Evolutionary conservation across 2,797 vertebrate species (phyloP), one percentile per base, ranked within the genome.

Genomic region (Botia kubotai): DNA sequence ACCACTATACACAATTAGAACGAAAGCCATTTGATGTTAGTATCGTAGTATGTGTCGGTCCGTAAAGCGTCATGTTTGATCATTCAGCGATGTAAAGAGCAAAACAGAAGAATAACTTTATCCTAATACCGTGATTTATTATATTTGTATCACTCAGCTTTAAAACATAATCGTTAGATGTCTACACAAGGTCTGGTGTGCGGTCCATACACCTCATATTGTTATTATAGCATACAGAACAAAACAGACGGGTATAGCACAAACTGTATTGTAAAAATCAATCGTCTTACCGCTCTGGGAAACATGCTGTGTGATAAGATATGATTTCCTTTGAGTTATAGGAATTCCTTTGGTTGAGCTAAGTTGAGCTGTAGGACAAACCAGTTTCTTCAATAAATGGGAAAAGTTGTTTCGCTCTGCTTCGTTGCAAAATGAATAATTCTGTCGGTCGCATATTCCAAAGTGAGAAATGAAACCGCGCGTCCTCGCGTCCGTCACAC

Each of bases 231-330:
- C 19, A 46, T 39, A 23, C 6, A 48, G 50, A 14, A 52, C 48
- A 16, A 52, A 52, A 52, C 48, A 52, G 48, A 29, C 60, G 23
- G 4, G 2, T 23, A 10, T 13, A 60, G 29, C 36, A 48, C 16
- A 70, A 60, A 14, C 29, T 8, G n/a, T 55, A 11, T 14, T 19
- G 43, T 50, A 33, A 57, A 69, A 39, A 12, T 39, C 23, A 23
- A 46, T 17, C 16, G 4, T 46, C 79, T 52, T 74, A 80, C 79
- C 79, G 11, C 33, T 68, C 36, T 29, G 48, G 19, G 57, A 23
- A 53, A 72, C 69, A 46, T 80, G 43, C 17, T 80, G 21, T 39
- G 19, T 13, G 10, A 48, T 21, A 8, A 58, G 16, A 77, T 13
- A 1, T 73, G 2, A 62, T 6, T 55, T 53, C 60, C 21, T 53